Conservation (phyloP, 2,113 vertebrate species). For the Cathartes aura region DNA sequence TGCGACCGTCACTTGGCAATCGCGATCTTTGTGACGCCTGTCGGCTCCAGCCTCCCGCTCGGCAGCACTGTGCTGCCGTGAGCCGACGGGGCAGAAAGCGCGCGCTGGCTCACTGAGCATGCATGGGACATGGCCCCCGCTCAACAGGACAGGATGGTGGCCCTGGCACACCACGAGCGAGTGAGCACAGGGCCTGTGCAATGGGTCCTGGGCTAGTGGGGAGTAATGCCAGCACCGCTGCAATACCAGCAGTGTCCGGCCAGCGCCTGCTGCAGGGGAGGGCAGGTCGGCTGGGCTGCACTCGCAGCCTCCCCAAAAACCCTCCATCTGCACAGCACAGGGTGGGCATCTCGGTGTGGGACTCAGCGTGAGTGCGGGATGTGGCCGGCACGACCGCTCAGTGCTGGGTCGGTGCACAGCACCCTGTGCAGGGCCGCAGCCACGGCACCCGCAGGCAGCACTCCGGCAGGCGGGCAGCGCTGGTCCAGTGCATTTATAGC, state of each 20-base stretch:
- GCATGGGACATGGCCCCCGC: background rate
- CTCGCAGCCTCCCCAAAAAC: background rate
- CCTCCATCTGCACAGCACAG: background rate
- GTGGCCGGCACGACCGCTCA: fast-evolving
- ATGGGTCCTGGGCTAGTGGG: fast-evolving
- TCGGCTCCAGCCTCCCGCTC: background rate
- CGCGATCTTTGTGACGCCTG: constrained; percentile 12
- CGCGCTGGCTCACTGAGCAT: background rate
- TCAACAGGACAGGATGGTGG: fast-evolving
- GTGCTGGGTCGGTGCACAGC: background rate
- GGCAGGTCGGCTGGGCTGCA: background rate
- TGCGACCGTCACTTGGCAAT: background rate
- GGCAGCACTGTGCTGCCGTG: background rate
- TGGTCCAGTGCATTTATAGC: constrained; percentile 29
- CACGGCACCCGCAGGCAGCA: background rate
- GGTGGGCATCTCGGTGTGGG: background rate
- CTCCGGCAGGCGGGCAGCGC: background rate
- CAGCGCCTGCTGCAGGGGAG: background rate
- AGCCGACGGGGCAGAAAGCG: constrained; percentile 39
- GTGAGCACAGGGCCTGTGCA: background rate
- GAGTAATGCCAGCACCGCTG: fast-evolving
- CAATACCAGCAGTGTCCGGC: fast-evolving
- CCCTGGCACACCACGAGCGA: fast-evolving
- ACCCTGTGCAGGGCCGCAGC: background rate
- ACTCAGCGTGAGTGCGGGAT: fast-evolving